Evolutionary conservation across 2,113 vertebrate genomes (phyloP), one percentile per base, ranked within the genome.

Genomic region (Pygathrix nemaeus): DNA sequence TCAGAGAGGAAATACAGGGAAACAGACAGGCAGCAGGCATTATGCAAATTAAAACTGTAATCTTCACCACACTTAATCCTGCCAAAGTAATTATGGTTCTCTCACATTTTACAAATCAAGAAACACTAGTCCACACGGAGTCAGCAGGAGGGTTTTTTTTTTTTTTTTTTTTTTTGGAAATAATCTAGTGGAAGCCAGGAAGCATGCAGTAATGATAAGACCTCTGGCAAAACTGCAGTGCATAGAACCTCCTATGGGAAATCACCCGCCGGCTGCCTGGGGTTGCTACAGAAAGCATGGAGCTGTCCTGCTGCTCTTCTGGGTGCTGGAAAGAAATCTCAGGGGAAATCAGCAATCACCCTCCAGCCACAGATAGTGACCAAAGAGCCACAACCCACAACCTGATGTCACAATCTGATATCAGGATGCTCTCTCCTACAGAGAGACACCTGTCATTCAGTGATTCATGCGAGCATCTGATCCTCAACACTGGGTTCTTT

Each of bases 361-460:
- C 14, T 35, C 45, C 61, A 59, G 75, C n/a, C 40, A 45, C 52
- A 43, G 50, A 23, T 1, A 57, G 40, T 3, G 32, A 66, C 79
- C 30, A 2, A 9, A 55, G 32, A 48, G 43, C 5, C 73, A 43
- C 16, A 45, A 30, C 61, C 61, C 4, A 23, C 40, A 17, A 17
- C 66, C 9, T 25, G 20, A 79, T 0, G 4, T 32, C 50, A 43
- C 1, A 0, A 7, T 6, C 10, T 20, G 16, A 73, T 0, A 3
- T 30, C 50, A 43, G 1, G 0, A 32, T 8, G 27, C 23, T 2
- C 32, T 12, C 40, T 70, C 52, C 86, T 4, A 35, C 27, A 64
- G 11, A 6, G 38, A 55, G 38, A 73, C 4, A 35, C 21, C 32
- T 27, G 38, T 17, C 84, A 48, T 0, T 27, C 18, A 4, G 23